These are phyloP conservation scores for Arrhopalites spinosus DNA, from an alignment of 2,888 invertebrate genomes.

Conservation along the genomic window DNA sequence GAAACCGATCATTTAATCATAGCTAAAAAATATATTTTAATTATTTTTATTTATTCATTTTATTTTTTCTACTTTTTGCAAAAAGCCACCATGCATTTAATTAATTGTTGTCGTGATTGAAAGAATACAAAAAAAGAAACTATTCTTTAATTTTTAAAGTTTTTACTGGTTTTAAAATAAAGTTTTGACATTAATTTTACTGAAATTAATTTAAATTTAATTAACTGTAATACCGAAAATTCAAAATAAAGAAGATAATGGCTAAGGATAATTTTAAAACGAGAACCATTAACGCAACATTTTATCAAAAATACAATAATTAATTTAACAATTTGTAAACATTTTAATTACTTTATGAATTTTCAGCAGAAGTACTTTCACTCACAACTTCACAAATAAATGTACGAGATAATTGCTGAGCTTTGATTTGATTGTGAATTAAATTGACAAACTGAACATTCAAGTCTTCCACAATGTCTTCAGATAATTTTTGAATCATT, in stretches of 20 bases:
- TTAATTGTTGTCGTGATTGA: background rate
- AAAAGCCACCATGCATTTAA: background rate
- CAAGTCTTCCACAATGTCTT: conserved; percentile 28
- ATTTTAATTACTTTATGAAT: background rate
- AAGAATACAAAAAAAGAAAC: background rate
- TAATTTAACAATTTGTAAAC: background rate
- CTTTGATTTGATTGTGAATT: background rate
- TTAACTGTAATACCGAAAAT: too few relatives aligned
- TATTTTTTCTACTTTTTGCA: background rate
- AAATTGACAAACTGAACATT: conserved; percentile 27
- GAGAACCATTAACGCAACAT: background rate
- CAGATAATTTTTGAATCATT: conserved; percentile 33
- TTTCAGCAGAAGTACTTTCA: background rate
- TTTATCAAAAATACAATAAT: background rate
- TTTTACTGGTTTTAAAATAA: too few relatives aligned
- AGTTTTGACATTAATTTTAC: too few relatives aligned
- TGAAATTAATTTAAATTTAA: too few relatives aligned
- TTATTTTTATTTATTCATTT: background rate
- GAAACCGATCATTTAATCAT: background rate
- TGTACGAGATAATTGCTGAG: background rate
- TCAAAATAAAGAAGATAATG: too few relatives aligned
- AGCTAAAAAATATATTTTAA: background rate
- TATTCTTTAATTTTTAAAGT: too few relatives aligned
- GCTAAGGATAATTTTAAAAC: background rate
- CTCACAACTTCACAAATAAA: too few relatives aligned